Evolutionary conservation across 2,113 vertebrate genomes (phyloP), one percentile per base, ranked within the genome.

Genomic region (Crocuta crocuta): DNA sequence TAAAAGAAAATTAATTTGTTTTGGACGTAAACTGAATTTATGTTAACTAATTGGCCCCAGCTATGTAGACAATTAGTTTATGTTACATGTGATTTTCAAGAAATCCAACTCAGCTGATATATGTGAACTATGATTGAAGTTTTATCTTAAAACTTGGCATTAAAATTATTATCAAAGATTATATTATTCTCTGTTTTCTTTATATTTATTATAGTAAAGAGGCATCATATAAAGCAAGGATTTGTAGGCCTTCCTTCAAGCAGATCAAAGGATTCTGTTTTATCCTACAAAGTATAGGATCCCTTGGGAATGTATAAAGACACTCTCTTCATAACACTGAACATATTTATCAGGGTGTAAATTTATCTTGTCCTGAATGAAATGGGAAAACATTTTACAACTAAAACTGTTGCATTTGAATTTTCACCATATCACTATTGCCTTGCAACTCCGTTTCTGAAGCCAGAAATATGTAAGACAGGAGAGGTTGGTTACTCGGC

Each of bases 21-120:
- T 81, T 58, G 58, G 88, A 96, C 92, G 55, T 53, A 85, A 53
- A 89, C 23, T 61, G 94, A 94, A 96, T 96, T 95, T 98, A 92
- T 91, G 58, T 89, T 92, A 90, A 92, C 93, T 91, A 96, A 97
- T 93, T 95, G 33, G 96, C 65, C 97, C 48, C 86, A 97, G 91
- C 66, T 79, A 78, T 45, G 31, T 7, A n/a, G 4, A 33, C 8
- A 98, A 89, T 55, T 48, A 84, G 16, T 35, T 58, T 92, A 97
- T 71, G 6, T 5, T 94, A 3, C 53, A 23, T 88, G 11, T 45
- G 10, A 97, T 94, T 91, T 98, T 96, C 43, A 94, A 94, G n/a
- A 89, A 94, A 55, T 94, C 5, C 45, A 89, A 76, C 7, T 90
- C 26, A 73, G 13, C 31, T 96, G 35, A 68, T 84, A 58, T 76